Percentiles rank a stretch among this genome's conserved stretches.
Conservation (phyloP, 2,797 vertebrate genomes). For the Pogoniulus pusillus region DNA sequence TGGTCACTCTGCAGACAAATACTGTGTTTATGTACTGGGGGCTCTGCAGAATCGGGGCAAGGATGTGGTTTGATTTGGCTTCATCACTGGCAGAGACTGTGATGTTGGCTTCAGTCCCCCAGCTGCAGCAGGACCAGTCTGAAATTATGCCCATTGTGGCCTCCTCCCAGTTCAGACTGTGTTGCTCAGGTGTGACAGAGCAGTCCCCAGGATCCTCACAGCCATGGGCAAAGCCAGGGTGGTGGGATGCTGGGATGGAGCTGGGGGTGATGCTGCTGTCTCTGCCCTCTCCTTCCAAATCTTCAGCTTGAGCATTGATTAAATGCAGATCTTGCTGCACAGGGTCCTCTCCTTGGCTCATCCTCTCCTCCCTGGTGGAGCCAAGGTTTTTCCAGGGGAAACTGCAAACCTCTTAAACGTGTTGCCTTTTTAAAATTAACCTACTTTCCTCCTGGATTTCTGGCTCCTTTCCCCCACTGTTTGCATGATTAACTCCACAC, state of each 20-base stretch:
- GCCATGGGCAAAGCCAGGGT: fast-evolving
- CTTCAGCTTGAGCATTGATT: neutral
- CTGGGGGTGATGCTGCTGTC: neutral
- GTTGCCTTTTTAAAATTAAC: conserved; percentile 67
- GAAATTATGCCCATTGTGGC: neutral
- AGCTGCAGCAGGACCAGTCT: neutral
- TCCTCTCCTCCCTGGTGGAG: conserved; percentile 16
- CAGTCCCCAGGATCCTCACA: neutral
- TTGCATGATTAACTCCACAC: conserved; percentile 61
- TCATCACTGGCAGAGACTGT: neutral
- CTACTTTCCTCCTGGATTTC: conserved; percentile 57
- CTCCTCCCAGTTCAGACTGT: neutral
- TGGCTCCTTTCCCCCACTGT: conserved; percentile 53
- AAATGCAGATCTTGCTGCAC: neutral
- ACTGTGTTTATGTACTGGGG: neutral
- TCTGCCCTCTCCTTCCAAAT: neutral
- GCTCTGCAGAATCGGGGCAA: neutral
- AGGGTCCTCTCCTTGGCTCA: neutral
- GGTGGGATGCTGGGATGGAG: neutral
- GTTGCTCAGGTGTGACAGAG: neutral
- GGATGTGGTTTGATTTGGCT: neutral
- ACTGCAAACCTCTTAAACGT: conserved; percentile 16
- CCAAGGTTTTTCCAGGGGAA: conserved; percentile 41
- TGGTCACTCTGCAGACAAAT: neutral
- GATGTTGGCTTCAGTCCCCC: fast-evolving